Evolutionary conservation across 2,888 invertebrate species (phyloP), one percentile per base, ranked within the genome.

Genomic region (Pteria penguin): DNA sequence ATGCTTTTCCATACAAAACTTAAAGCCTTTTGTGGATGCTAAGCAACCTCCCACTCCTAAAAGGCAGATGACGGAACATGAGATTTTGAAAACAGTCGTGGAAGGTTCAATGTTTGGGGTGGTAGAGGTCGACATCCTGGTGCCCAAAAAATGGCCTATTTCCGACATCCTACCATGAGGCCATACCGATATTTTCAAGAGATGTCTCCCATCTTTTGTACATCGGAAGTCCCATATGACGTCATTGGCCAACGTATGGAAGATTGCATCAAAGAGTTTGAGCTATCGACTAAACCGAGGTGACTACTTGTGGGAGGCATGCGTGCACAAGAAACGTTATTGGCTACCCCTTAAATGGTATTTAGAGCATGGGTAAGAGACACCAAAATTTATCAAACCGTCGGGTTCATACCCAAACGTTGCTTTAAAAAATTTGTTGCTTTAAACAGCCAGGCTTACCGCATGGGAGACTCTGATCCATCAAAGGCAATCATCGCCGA

Each of bases 181-280:
- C n/a, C 58, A 2, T 58, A 22, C 27, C 26, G 27, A 11, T 58
- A 58, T 58, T 58, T 75, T 36, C 4, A 63, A 45, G 79, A 58
- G 14, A 80, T 80, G 77, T 68, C 72, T 0, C 78, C 80, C 0
- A 14, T 80, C n/a, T 80, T 80, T 57, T 78, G 71, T 26, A 78
- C 76, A 3, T 68, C 73, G 2, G 69, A 78, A 0, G 68, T 80
- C 5, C 76, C 77, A 1, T 75, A 65, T 45, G 75, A 78, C 5
- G 75, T 70, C 52, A 76, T 78, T 18, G 78, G 76, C 1, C 62
- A 74, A 18, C 81, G 75, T 55, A 79, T 78, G 78, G 74, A 81
- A 57, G 52, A 18, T n/a, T 74, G 73, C 66, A 36, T 75, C 31
- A 2, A 55, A 65, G 33, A 60, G 22, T 22, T 70, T 29, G 45